Evolutionary conservation across 2,888 invertebrate genomes (phyloP).

Genomic region (Noctua comes): DNA sequence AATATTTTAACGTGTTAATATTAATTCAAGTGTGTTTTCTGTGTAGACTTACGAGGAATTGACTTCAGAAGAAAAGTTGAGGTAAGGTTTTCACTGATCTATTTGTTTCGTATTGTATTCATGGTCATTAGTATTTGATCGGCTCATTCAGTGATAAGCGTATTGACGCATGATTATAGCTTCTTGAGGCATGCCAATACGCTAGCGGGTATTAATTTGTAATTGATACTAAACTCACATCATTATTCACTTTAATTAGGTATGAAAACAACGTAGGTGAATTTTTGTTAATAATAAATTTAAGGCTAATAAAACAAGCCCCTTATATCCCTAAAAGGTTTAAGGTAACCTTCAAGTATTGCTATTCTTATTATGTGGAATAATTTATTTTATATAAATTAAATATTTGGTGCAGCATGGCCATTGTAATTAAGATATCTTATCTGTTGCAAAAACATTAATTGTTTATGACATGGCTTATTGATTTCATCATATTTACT

Average conservation of each 20-base stretch:
- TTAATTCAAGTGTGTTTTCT: conserved; percentile 63
- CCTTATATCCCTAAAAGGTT: not conserved
- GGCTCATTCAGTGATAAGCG: conserved; percentile 52
- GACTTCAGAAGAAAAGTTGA: conserved; percentile 94
- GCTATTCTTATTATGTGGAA: not conserved
- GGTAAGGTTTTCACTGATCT: conserved; percentile 84
- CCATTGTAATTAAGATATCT: not conserved
- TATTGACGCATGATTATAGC: conserved; percentile 37
- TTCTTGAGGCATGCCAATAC: not conserved
- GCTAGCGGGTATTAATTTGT: not conserved
- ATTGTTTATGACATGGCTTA: conserved; percentile 1
- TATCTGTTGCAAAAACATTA: not conserved
- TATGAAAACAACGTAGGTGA: not conserved
- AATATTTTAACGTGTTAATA: conserved; percentile 48
- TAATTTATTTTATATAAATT: not conserved
- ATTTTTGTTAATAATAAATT: not conserved
- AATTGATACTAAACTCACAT: not conserved
- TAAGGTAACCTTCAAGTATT: not conserved
- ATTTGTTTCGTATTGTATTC: not conserved
- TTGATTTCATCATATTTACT: not conserved
- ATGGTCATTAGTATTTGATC: conserved; percentile 18
- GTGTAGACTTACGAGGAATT: conserved; percentile 93
- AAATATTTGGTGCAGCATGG: not conserved
- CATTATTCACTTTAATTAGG: not conserved
- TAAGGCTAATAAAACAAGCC: not conserved